Conservation (phyloP, 2,113 vertebrate genomes). For the Ptychochromis oligacanthus region DNA sequence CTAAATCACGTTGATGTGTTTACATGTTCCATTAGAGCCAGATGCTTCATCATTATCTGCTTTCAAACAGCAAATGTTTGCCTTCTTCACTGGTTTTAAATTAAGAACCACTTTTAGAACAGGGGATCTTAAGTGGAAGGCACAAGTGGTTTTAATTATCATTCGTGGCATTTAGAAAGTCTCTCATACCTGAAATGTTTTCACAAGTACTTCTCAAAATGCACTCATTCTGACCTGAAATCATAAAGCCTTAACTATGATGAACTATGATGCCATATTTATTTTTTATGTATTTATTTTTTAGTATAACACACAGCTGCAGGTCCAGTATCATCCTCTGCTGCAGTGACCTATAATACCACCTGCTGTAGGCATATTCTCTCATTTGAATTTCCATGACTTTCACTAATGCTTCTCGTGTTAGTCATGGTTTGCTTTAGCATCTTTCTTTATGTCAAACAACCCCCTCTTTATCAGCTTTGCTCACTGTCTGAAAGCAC, state of each 20-base stretch:
- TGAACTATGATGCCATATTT: neutral
- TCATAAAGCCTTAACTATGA: neutral
- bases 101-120: neutral
- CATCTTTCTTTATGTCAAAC: neutral
- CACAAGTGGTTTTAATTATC: neutral
- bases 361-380: neutral
- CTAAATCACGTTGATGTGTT: neutral
- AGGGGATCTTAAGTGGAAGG: neutral
- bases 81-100: neutral
- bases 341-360: neutral
- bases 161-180: neutral
- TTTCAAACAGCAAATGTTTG: neutral
- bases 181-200: neutral
- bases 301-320: neutral
- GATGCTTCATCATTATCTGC: neutral
- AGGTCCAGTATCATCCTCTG: neutral
- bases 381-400: neutral
- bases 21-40: neutral
- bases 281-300: neutral
- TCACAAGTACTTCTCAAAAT: neutral
- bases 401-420: neutral
- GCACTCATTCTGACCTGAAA: accelerated
- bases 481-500: neutral
- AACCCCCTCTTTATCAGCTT: neutral
- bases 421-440: neutral